These are phyloP conservation scores for Drosophila orosa DNA, from an alignment of 1,140 invertebrate species.

Conservation along the genomic window DNA sequence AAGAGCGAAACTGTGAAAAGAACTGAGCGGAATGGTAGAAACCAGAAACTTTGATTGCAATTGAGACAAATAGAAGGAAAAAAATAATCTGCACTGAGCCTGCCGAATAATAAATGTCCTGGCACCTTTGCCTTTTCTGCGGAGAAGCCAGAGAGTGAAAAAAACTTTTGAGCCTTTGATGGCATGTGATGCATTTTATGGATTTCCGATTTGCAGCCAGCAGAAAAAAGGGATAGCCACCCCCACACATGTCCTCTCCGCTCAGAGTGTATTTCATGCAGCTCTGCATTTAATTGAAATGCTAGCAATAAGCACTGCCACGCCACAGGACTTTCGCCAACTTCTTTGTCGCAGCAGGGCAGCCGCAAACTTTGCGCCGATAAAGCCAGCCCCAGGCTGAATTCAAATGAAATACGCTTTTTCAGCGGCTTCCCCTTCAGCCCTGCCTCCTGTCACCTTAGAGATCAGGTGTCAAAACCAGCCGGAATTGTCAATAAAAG, in stretches of 20 bases:
- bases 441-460: background rate
- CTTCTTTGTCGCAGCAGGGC: conserved; percentile 24
- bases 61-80: conserved; percentile 65
- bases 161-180: conserved; percentile 76
- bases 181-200: conserved; percentile 76
- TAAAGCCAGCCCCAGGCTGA: conserved; percentile 17
- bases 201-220: conserved; percentile 57
- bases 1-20: conserved; percentile 23
- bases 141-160: background rate
- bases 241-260: conserved; percentile 10
- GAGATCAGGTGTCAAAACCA: conserved; percentile 44
- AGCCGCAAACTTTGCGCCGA: conserved; percentile 11
- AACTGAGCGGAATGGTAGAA: conserved; percentile 20
- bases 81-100: conserved; percentile 41
- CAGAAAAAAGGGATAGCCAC: background rate
- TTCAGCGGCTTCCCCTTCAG: conserved; percentile 1
- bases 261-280: conserved; percentile 73
- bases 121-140: conserved; percentile 51
- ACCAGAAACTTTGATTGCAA: conserved; percentile 76
- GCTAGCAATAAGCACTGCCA: conserved; percentile 52
- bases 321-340: conserved; percentile 33
- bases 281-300: conserved; percentile 80
- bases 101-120: conserved; percentile 73
- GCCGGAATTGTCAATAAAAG: conserved; percentile 39
- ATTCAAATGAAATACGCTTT: conserved; percentile 39